Evolutionary conservation across 2,888 invertebrate genomes (phyloP), one percentile per base, ranked within the genome.

Genomic region (Pristionchus fissidentatus): DNA sequence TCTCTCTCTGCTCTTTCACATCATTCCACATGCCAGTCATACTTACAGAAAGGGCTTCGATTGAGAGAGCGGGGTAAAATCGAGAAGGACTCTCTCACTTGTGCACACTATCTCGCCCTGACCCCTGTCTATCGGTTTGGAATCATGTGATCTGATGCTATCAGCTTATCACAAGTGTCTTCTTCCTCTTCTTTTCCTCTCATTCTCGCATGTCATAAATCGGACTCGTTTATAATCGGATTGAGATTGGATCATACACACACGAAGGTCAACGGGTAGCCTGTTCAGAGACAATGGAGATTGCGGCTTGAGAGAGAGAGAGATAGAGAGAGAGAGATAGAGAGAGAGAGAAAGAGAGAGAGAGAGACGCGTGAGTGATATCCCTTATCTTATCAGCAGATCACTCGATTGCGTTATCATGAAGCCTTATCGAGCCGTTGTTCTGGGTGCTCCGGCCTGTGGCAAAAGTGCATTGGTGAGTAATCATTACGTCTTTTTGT

Each of bases 401-500:
- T 52, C 43, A 26, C 73, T 46, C 73, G 41, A 41, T 73, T 66
- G 38, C 66, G 4, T 26, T 26, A 70, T 70, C 26, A 78, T 43
- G 78, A 49, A 52, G 78, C 80, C 60, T 13, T 80, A 80, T 80
- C 80, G 80, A 26, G 60, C 60, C 2, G 57, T 60, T 43, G 60
- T 80, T 43, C 60, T 80, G 29, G 80, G 80, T 29, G 2, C 80
- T 26, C 15, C 80, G 15, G 57, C 41, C 13, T 80, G 55, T 38
- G 80, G 80, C 10, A 78, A 78, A 26, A 78, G 35, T 38, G 52
- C 78, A 15, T 38, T 78, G 52, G 78, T 78, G 0, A 8, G 78
- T 78, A 35, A 38, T 55, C 43, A 15, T 26, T 55, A 32, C 55
- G 22, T 5, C 3, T 19, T 32, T 15, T 49, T 15, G 19, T 46